Base-by-base conservation (phyloP, 2,113 vertebrate genomes). In the Crypturellus undulatus region DNA sequence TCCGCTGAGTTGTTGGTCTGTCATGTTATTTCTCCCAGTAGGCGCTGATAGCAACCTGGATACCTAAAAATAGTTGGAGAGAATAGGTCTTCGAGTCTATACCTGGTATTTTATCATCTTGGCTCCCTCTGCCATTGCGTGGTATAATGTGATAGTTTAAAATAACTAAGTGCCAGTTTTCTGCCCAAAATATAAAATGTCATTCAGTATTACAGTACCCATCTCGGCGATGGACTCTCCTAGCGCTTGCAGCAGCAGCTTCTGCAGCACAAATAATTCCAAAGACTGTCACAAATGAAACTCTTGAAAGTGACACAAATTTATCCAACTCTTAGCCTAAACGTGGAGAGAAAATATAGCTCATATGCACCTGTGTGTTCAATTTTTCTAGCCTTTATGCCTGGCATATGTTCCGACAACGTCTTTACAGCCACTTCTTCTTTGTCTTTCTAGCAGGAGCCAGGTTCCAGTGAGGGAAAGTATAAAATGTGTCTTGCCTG, bases 11-110 rank as follows among this genome's bases (percentile, higher is more conserved):
- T 69, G 56, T 70, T 84, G 64, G 75, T 85, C 58, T 89, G 82
- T 91, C 93, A 56, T 21, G 65, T 92, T 70, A 49, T 84, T 92
- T 90, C 82, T 70, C 43, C 89, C 43, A 11, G 85, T 83, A 56
- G n/a, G 87, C 95, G 75, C 64, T 34, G 87, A 92, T 92, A 64
- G 83, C 82, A 79, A 81, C 68, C 84, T 36, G 73, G 56, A 85
- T 49, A 12, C 45, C 89, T 96, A 94, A 96, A 94, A 95, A 95
- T 90, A 96, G 92, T 51, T 36, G 13, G 76, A 76, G 8, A 45
- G 58, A 95, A 95, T 32, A 62, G 81, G 70, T 68, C 42, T 87
- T n/a, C 15, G 43, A 69, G 75, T 86, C 18, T 54, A 63, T 87
- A 49, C 73, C 67, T 86, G 34, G 38, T 64, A 28, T 90, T 94